Evolutionary conservation across 2,888 invertebrate genomes (phyloP).

Genomic region (Tillus elongatus): DNA sequence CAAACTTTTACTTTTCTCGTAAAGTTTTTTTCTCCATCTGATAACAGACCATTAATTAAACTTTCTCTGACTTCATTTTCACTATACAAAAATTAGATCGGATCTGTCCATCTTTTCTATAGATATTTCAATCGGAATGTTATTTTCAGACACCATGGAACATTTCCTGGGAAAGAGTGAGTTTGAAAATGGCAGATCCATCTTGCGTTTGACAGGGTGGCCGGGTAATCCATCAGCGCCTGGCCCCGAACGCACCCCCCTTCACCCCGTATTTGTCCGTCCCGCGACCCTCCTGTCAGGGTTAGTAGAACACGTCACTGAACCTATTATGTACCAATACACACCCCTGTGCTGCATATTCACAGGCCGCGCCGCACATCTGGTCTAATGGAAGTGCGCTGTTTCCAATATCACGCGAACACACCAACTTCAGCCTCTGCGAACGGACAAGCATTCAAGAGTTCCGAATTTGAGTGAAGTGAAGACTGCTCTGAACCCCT

Average conservation of each 20-base stretch:
- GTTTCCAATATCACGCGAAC: too few species aligned
- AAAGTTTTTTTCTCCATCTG: too few species aligned
- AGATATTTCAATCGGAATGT: not conserved
- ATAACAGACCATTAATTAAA: too few species aligned
- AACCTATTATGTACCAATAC: slow-evolving; percentile 42
- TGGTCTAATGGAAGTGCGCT: slow-evolving; percentile 42
- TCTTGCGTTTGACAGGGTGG: slow-evolving; percentile 45
- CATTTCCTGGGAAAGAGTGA: slow-evolving; percentile 33
- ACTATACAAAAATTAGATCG: too few species aligned
- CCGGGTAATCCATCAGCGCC: slow-evolving; percentile 41
- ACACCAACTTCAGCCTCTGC: too few species aligned
- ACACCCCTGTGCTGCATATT: slow-evolving; percentile 25
- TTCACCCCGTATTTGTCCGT: slow-evolving; percentile 36
- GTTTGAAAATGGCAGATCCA: slow-evolving; percentile 44
- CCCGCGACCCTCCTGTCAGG: slow-evolving; percentile 42
- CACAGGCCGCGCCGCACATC: slow-evolving; percentile 32
- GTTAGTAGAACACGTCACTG: slow-evolving; percentile 46
- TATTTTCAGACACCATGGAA: not conserved
- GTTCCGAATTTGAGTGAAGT: too few species aligned
- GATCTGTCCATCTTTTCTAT: too few species aligned
- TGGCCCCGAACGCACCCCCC: slow-evolving; percentile 26
- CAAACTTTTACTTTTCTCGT: too few species aligned
- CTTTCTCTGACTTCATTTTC: too few species aligned
- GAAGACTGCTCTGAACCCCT: too few species aligned
- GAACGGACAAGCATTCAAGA: too few species aligned